Conservation (phyloP, 2,888 invertebrate genomes). For the Gymnoscelis rufifasciata region DNA sequence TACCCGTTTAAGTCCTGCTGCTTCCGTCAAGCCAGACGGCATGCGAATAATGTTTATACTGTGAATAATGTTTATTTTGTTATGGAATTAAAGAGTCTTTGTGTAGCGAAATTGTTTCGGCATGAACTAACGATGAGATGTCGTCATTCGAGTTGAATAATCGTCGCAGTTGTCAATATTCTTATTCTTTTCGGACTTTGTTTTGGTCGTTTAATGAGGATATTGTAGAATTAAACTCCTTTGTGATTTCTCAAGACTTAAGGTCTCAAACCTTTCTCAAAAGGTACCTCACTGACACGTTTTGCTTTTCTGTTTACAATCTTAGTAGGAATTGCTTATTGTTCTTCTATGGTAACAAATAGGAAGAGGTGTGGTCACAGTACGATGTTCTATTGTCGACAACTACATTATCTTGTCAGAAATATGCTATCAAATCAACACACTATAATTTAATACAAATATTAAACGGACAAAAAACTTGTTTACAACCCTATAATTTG, state of each 20-base stretch:
- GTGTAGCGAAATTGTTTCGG: not conserved
- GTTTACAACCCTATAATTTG: slow-evolving; percentile 14
- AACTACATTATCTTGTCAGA: slow-evolving; percentile 5
- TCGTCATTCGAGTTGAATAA: no score
- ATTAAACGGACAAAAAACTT: slow-evolving; percentile 14
- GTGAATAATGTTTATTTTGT: slow-evolving; percentile 9
- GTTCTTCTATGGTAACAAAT: not conserved
- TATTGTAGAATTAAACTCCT: no score
- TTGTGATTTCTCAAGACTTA: no score
- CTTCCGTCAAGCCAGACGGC: slow-evolving; percentile 45
- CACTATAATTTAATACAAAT: slow-evolving; percentile 11
- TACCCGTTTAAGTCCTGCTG: slow-evolving; percentile 63
- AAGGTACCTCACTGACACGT: no score
- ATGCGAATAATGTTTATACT: not conserved
- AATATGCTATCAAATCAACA: slow-evolving; percentile 7
- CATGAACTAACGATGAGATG: no score
- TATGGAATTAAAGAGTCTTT: slow-evolving; percentile 15
- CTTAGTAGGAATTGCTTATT: no score
- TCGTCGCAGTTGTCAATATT: no score
- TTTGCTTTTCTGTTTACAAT: no score
- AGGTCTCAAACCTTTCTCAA: no score
- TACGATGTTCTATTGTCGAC: not conserved
- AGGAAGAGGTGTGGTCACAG: not conserved
- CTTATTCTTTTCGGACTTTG: no score
- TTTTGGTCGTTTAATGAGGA: no score